These are phyloP conservation scores for Chymomyza amoena DNA, from an alignment of 2,888 invertebrate species.

Conservation along the genomic window DNA sequence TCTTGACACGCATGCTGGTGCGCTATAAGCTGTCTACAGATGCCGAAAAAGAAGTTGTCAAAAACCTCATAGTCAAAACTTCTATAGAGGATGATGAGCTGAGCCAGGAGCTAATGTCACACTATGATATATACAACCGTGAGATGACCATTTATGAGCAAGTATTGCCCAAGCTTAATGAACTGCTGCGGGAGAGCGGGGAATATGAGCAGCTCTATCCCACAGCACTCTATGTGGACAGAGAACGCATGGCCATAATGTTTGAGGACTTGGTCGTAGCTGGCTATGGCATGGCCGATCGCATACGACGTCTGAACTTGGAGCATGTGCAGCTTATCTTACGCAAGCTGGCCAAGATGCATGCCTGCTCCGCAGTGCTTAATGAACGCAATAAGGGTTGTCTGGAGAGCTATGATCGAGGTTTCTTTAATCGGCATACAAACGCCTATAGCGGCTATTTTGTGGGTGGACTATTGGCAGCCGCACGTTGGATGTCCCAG, in stretches of 20 bases:
- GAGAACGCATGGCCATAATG: conserved; percentile 65
- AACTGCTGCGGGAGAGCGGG: conserved; percentile 58
- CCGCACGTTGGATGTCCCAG: conserved; percentile 67
- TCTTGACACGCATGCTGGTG: conserved; percentile 62
- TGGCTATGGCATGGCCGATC: conserved; percentile 73
- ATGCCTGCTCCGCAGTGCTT: conserved; percentile 79
- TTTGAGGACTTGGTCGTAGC: conserved; percentile 75
- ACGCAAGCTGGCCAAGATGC: conserved; percentile 79
- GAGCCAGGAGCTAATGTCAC: conserved; percentile 64
- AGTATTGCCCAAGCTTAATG: conserved; percentile 72
- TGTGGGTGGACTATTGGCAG: conserved; percentile 69
- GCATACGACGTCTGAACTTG: conserved; percentile 76
- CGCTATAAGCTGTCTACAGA: conserved; percentile 40
- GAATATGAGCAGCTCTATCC: conserved; percentile 72
- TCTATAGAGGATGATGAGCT: conserved; percentile 72
- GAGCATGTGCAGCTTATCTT: conserved; percentile 78
- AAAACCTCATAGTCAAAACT: conserved; percentile 69
- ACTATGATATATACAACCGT: conserved; percentile 76
- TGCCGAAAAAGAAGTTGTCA: conserved; percentile 18
- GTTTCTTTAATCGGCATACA: conserved; percentile 76
- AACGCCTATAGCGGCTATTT: conserved; percentile 73
- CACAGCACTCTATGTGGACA: conserved; percentile 69
- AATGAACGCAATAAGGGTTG: conserved; percentile 73
- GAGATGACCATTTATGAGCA: conserved; percentile 76
- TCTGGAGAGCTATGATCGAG: conserved; percentile 73